Percentiles rank a stretch among this genome's conserved stretches.
Conservation (phyloP, 2,113 vertebrate genomes). For the Poecilia latipinna region DNA sequence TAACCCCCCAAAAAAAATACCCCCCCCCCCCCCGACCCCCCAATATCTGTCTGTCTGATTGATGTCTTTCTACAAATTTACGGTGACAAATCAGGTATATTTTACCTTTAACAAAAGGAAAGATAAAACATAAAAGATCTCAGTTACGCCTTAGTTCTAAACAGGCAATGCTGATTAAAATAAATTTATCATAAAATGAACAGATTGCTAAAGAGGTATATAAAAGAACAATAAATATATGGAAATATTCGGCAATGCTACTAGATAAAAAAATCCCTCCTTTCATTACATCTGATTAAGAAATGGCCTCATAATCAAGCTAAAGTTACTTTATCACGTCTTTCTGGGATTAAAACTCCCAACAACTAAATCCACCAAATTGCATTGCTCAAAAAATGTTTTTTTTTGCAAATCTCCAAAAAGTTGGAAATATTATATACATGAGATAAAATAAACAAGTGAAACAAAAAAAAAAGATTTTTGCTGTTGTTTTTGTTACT, state of each 20-base stretch:
- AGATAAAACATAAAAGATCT: background rate
- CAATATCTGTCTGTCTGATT: background rate
- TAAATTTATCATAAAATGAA: background rate
- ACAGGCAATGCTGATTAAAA: background rate
- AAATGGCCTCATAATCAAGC: background rate
- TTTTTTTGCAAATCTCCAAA: conserved; percentile 2
- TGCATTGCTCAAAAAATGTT: background rate
- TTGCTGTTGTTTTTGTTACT: background rate
- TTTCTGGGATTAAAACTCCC: conserved; percentile 4
- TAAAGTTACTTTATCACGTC: background rate
- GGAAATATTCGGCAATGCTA: background rate
- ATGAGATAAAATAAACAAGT: conserved; percentile 10
- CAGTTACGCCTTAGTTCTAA: background rate
- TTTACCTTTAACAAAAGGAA: background rate
- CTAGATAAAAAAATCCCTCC: background rate
- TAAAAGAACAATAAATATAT: background rate
- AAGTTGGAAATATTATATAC: conserved; percentile 20
- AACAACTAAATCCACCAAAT: background rate
- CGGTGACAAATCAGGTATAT: background rate
- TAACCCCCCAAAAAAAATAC: too few species aligned
- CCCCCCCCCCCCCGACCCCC: too few species aligned
- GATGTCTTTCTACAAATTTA: background rate
- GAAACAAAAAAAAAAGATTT: conserved; percentile 14
- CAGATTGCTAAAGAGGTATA: background rate
- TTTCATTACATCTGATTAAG: background rate